These are phyloP conservation scores for Dendropsophus ebraccatus DNA, from an alignment of 2,113 vertebrate genomes.

Conservation along the genomic window DNA sequence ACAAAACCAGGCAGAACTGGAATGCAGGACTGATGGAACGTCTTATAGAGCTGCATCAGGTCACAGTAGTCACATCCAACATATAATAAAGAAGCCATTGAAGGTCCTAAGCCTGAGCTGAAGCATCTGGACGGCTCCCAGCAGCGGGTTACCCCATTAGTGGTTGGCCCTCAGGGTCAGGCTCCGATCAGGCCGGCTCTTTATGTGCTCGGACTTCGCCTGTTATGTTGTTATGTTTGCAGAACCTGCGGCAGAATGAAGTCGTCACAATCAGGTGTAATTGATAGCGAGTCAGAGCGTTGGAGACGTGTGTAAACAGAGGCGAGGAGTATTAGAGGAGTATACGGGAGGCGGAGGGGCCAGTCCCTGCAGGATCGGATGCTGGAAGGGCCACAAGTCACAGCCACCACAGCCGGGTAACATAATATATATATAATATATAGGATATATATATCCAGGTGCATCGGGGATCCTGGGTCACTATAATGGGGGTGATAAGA, in stretches of 20 bases:
- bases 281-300: constrained; percentile 40
- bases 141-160: background rate
- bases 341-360: background rate
- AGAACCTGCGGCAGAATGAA: constrained; percentile 42
- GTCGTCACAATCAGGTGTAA: constrained; percentile 32
- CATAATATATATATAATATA: too few relatives aligned
- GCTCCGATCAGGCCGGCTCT: background rate
- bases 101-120: too few relatives aligned
- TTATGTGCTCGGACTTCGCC: background rate
- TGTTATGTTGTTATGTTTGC: constrained; percentile 55
- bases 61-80: too few relatives aligned
- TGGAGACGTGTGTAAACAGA: constrained; percentile 51
- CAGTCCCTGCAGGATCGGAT: background rate
- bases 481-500: too few relatives aligned
- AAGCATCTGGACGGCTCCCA: background rate
- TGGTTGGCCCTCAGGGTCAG: background rate
- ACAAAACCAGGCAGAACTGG: too few relatives aligned
- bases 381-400: background rate
- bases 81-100: too few relatives aligned
- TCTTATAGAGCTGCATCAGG: too few relatives aligned
- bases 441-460: too few relatives aligned
- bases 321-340: background rate
- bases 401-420: background rate
- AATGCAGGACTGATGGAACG: too few relatives aligned
- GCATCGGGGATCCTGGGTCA: too few relatives aligned